A percentile compares a stretch with the other conserved stretches of the same genome.
These are phyloP conservation scores for Serranus cabrilla DNA, from an alignment of 2,797 vertebrate species.

Conservation along the genomic window DNA sequence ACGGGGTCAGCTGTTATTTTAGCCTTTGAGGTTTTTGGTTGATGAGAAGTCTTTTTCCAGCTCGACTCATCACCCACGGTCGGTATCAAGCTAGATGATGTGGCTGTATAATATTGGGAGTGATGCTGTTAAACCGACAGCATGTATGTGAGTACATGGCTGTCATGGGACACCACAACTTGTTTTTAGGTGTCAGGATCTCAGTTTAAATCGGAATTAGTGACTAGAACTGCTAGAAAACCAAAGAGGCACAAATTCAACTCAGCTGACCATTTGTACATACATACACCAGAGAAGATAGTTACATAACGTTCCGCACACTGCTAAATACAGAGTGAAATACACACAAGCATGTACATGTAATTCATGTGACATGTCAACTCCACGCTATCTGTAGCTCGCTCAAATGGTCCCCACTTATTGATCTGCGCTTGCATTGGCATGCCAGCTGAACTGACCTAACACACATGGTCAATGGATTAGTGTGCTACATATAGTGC, in stretches of 20 bases:
- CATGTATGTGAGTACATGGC: conserved; percentile 2
- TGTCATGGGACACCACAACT: background rate
- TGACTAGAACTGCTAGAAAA: background rate
- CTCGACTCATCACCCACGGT: background rate
- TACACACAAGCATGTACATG: conserved; percentile 9
- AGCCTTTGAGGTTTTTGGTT: background rate
- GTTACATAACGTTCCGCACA: conserved; percentile 26
- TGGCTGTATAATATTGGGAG: conserved; percentile 34
- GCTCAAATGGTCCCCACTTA: conserved; percentile 14
- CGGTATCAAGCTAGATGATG: background rate
- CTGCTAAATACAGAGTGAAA: conserved; percentile 6
- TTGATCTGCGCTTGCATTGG: conserved; percentile 44
- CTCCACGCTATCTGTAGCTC: background rate
- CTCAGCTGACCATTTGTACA: background rate
- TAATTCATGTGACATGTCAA: conserved; percentile 4
- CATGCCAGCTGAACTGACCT: conserved; percentile 41
- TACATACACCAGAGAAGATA: background rate
- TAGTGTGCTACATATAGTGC: conserved; percentile 2
- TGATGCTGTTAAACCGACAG: conserved; percentile 13
- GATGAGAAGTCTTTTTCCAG: conserved; percentile 10
- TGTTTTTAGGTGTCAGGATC: background rate
- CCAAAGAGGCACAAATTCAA: background rate
- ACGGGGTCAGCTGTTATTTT: conserved; percentile 14
- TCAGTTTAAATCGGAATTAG: background rate
- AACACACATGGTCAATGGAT: conserved; percentile 44